A percentile compares a stretch with the other conserved stretches of the same genome.
Evolutionary conservation across 2,888 invertebrate genomes (phyloP).

Genomic region (Lithosia quadra): DNA sequence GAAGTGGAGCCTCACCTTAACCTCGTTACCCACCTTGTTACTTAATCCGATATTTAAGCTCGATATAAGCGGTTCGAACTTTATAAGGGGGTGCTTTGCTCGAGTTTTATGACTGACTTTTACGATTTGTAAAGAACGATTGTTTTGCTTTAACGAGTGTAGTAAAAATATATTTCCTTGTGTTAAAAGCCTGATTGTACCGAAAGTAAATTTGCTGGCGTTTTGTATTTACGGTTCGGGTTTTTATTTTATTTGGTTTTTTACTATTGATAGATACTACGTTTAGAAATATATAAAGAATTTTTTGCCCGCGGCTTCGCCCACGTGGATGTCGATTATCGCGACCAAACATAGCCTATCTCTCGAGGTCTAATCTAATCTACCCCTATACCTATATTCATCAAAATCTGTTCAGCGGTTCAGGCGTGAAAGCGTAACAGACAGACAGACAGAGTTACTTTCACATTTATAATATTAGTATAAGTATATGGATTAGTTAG

Average conservation of each 20-base stretch:
- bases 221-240: background rate
- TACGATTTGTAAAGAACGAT: constrained; percentile 36
- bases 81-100: constrained; percentile 31
- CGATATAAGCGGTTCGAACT: constrained; percentile 39
- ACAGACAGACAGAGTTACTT: too few species aligned
- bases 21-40: constrained; percentile 42
- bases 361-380: too few species aligned
- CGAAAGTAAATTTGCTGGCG: background rate
- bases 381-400: too few species aligned
- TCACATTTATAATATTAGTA: too few species aligned
- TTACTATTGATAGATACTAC: background rate
- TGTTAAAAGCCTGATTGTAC: constrained; percentile 7
- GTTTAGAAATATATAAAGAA: too few species aligned
- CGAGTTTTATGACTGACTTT: constrained; percentile 41
- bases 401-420: too few species aligned
- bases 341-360: too few species aligned
- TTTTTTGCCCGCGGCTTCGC: too few species aligned
- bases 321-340: too few species aligned
- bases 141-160: constrained; percentile 30
- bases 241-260: background rate
- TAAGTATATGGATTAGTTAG: too few species aligned
- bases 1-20: constrained; percentile 32
- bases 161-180: constrained; percentile 24
- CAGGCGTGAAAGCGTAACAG: too few species aligned
- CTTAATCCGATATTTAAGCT: constrained; percentile 45